Base-by-base conservation (phyloP, 2,888 invertebrate species). In the Spilosoma lubricipeda region DNA sequence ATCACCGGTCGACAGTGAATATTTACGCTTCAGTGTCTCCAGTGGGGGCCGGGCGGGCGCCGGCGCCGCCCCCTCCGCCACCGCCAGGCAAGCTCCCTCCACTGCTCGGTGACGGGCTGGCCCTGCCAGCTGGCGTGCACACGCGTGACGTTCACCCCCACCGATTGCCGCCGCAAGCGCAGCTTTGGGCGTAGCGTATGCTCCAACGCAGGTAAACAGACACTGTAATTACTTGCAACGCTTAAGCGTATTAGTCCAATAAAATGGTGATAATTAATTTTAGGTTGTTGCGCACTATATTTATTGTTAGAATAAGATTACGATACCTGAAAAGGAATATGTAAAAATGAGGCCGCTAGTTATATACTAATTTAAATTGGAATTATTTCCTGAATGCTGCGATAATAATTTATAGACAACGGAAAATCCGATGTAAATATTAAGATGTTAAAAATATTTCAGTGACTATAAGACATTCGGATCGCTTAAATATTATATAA, bases 111-210 rank as follows among this genome's bases (percentile, higher is more conserved):
- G 95, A 95, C 88, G 93, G 91, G 84, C 92, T 95, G 89, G 92
- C 91, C 81, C 89, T 95, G 88, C 90, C 94, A 83, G 91, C 92
- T 86, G 89, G 93, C 89, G 91, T 94, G 82, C 95, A 94, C 89
- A 89, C 91, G 80, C 93, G 94, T 81, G 94, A 94, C 86, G 85
- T 88, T 80, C 93, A 95, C 90, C 86, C 96, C 79, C 95, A 97
- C 91, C 96, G 96, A 87, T 93, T 97, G 94, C 95, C 96, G 86
- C 95, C 96, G 89, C 96, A 97, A 89, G 97, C 97, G 94, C 97
- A 97, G 88, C 96, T 97, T 91, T 97, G 97, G 97, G 97, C 97
- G 97, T 97, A 97, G 97, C 97, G 97, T 96, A 97, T 97, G 96
- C 96, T 96, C 90, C 96, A 96, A 95, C 96, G 96, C 96, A 96